phyloP scores from a whole-genome alignment of 2,888 invertebrate species.

The Belgica antarctica region DNA sequence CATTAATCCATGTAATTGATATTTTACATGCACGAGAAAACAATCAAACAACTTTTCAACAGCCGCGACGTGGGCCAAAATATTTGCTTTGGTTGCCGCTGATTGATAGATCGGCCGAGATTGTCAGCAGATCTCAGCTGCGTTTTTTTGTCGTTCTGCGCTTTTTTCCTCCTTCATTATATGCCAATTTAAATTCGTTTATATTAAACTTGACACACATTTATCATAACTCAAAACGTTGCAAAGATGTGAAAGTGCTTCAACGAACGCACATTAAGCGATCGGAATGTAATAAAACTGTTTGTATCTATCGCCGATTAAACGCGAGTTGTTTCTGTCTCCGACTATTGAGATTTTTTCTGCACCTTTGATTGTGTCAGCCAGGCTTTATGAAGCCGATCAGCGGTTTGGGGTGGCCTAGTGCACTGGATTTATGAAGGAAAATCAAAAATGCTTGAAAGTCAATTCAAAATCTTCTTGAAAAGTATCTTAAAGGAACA shows the following conservation, averaged over 20 bases:
- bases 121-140: background rate
- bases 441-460: no score
- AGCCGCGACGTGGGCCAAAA: background rate
- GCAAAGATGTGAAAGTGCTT: slow-evolving; percentile 11
- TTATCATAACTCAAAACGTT: background rate
- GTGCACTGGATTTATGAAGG: no score
- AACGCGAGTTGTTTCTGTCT: background rate
- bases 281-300: background rate
- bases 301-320: background rate
- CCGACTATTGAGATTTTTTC: background rate
- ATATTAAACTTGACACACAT: slow-evolving; percentile 32
- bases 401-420: background rate
- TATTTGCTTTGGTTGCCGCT: background rate
- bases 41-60: slow-evolving; percentile 9
- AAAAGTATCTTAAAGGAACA: no score
- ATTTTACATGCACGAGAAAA: slow-evolving; percentile 6
- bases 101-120: slow-evolving; percentile 9
- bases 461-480: no score
- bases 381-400: no score
- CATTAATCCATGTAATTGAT: slow-evolving; percentile 25
- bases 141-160: no score
- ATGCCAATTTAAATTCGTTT: slow-evolving; percentile 20
- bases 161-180: slow-evolving; percentile 16
- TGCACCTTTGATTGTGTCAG: background rate
- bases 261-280: background rate